Percentiles rank a stretch among this genome's conserved stretches.
phyloP scores from a whole-genome alignment of 2,888 invertebrate genomes.

The Dioctria linearis region DNA sequence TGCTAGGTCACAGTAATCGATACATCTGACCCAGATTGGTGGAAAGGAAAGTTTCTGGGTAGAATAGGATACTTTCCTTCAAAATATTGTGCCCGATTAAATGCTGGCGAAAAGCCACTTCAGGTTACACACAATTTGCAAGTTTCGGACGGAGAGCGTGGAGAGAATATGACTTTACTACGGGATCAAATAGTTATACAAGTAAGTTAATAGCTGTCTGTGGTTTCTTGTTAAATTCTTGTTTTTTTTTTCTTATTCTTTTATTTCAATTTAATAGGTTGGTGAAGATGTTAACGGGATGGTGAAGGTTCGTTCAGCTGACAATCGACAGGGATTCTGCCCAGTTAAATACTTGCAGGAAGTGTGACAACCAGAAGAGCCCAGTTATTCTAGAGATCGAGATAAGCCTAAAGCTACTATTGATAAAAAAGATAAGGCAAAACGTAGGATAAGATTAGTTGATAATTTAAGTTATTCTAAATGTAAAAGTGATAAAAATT shows the following conservation, averaged over 20 bases:
- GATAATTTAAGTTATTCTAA: constrained; percentile 62
- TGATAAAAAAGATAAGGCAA: constrained; percentile 66
- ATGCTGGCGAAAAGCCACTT: constrained; percentile 90
- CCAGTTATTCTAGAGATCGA: constrained; percentile 65
- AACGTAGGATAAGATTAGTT: constrained; percentile 70
- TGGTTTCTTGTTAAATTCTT: not conserved
- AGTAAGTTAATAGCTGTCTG: constrained; percentile 63
- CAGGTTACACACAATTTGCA: constrained; percentile 92
- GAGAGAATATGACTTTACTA: constrained; percentile 81
- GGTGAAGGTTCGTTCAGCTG: constrained; percentile 93
- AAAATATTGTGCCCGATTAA: constrained; percentile 92
- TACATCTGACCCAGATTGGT: constrained; percentile 96
- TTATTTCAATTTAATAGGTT: constrained; percentile 70
- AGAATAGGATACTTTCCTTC: constrained; percentile 94
- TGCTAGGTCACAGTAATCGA: constrained; percentile 90
- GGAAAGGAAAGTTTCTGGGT: constrained; percentile 96
- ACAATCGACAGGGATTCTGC: constrained; percentile 93
- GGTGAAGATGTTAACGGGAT: constrained; percentile 95
- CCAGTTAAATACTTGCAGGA: constrained; percentile 96
- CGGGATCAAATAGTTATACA: constrained; percentile 95
- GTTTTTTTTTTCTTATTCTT: constrained; percentile 10
- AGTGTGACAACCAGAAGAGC: constrained; percentile 84
- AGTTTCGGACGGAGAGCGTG: constrained; percentile 85
- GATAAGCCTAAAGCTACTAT: constrained; percentile 62
- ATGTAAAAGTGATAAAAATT: constrained; percentile 69